A percentile compares a stretch with the other conserved stretches of the same genome.
phyloP scores from a whole-genome alignment of 2,113 vertebrate species.

The Nannobrachium achirus region DNA sequence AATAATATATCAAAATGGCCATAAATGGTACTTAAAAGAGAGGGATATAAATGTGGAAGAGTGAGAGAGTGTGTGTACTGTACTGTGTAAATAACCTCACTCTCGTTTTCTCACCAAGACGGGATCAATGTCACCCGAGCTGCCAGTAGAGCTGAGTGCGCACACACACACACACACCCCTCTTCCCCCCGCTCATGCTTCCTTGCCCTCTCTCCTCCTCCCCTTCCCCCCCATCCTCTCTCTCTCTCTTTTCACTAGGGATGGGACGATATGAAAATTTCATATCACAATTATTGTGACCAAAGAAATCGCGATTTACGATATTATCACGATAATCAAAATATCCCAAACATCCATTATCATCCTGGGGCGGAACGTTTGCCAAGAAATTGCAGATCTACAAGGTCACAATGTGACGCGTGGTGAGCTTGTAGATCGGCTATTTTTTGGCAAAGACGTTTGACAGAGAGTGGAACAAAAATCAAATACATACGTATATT shows the following conservation, averaged over 20 bases:
- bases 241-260: not conserved
- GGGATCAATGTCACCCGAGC: conserved; percentile 14
- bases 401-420: too few species aligned
- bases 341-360: too few species aligned
- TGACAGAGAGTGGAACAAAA: too few species aligned
- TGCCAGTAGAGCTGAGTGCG: not conserved
- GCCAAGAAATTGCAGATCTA: too few species aligned
- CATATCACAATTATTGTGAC: too few species aligned
- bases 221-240: not conserved
- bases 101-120: conserved; percentile 28
- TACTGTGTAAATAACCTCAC: conserved; percentile 54
- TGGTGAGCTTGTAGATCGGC: too few species aligned
- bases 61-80: conserved; percentile 36
- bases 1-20: conserved; percentile 7
- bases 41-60: conserved; percentile 21
- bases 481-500: too few species aligned
- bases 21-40: not conserved
- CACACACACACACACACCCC: not conserved
- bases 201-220: not conserved
- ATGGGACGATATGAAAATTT: too few species aligned
- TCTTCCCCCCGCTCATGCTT: not conserved
- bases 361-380: too few species aligned
- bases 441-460: too few species aligned
- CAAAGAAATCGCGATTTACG: too few species aligned
- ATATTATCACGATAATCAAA: too few species aligned